phyloP scores from a whole-genome alignment of 2,888 invertebrate genomes.

The Caenorhabditis wallacei region DNA sequence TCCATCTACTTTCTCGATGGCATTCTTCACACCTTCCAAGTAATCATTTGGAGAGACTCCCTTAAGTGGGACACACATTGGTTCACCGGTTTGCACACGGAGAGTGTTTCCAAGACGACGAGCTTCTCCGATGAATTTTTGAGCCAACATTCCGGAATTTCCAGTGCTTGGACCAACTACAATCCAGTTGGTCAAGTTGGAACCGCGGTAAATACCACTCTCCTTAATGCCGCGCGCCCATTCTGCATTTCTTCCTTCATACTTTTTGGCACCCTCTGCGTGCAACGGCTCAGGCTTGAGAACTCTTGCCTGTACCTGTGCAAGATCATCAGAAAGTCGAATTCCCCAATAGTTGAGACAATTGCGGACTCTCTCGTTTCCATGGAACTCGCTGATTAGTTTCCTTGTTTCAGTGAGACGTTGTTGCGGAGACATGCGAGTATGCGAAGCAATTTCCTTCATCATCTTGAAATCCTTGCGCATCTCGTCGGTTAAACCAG shows the following conservation, averaged over 20 bases:
- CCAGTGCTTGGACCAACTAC: slow-evolving; percentile 61
- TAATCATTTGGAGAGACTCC: slow-evolving; percentile 55
- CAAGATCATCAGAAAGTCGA: slow-evolving; percentile 83
- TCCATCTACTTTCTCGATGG: slow-evolving; percentile 33
- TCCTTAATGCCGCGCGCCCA: slow-evolving; percentile 70
- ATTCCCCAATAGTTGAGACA: slow-evolving; percentile 92
- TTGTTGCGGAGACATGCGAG: slow-evolving; percentile 90
- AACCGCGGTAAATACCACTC: slow-evolving; percentile 74
- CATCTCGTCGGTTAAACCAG: slow-evolving; percentile 92
- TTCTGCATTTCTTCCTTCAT: slow-evolving; percentile 68
- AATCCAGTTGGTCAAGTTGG: slow-evolving; percentile 70
- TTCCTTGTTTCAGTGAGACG: slow-evolving; percentile 87
- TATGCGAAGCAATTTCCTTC: slow-evolving; percentile 89
- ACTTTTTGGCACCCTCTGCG: slow-evolving; percentile 29
- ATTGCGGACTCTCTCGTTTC: slow-evolving; percentile 81
- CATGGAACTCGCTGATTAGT: slow-evolving; percentile 85
- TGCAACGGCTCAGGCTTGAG: slow-evolving; percentile 86
- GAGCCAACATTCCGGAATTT: slow-evolving; percentile 40
- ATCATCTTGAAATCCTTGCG: slow-evolving; percentile 88
- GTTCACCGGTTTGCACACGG: slow-evolving; percentile 47
- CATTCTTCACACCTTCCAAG: slow-evolving; percentile 50
- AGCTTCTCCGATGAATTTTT: slow-evolving; percentile 58
- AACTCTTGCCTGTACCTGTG: slow-evolving; percentile 76
- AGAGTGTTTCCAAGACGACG: slow-evolving; percentile 43
- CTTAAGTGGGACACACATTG: slow-evolving; percentile 41